These are phyloP conservation scores for Meloidogyne exigua DNA, from an alignment of 1,140 invertebrate species.

Conservation along the genomic window DNA sequence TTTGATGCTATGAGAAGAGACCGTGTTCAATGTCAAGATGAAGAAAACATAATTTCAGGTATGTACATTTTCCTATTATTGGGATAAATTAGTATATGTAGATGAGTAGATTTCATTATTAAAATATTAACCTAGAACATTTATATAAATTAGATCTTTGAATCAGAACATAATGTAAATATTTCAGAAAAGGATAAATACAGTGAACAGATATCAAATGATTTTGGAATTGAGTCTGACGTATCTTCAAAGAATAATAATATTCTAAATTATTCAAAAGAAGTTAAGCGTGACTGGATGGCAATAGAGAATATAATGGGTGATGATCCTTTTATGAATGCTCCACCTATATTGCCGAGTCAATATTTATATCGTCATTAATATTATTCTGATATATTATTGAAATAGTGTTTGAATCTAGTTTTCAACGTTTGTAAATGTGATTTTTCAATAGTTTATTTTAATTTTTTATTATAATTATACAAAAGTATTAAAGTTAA, in stretches of 20 bases:
- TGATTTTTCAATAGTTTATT: not conserved
- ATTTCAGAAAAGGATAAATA: not conserved
- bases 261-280: not conserved
- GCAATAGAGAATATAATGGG: constrained; percentile 39
- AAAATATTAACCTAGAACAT: no score
- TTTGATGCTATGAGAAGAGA: constrained; percentile 51
- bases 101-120: no score
- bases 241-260: not conserved
- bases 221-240: not conserved
- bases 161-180: no score
- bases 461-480: constrained; percentile 1
- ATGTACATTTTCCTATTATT: not conserved
- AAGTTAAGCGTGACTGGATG: not conserved
- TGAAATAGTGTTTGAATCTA: not conserved
- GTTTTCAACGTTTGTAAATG: not conserved
- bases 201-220: not conserved
- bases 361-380: constrained; percentile 25
- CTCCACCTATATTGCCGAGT: constrained; percentile 36
- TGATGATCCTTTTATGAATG: constrained; percentile 38
- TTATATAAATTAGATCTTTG: no score
- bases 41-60: not conserved
- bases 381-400: not conserved
- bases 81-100: no score
- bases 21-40: not conserved
- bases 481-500: no score